Conservation (phyloP, 2,113 vertebrate genomes). For the Leucoraja erinaceus region DNA sequence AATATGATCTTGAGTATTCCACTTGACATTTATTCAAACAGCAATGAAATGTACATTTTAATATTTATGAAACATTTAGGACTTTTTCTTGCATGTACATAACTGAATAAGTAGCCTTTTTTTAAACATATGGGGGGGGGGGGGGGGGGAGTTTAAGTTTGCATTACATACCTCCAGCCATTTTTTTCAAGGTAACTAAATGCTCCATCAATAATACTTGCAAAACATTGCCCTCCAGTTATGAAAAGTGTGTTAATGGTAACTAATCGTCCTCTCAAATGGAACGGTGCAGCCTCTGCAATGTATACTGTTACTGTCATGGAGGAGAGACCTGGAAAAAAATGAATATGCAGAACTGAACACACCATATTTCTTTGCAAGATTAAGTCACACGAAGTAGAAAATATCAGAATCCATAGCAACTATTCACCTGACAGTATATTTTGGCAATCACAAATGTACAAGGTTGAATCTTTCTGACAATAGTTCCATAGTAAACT, state of each 20-base stretch:
- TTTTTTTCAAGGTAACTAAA: slow-evolving; percentile 81
- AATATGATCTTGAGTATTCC: not conserved
- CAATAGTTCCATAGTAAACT: no score
- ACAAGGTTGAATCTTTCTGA: no score
- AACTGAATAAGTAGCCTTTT: slow-evolving; percentile 22
- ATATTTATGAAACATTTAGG: slow-evolving; percentile 34
- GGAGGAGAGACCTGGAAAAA: slow-evolving; percentile 74
- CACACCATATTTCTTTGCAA: not conserved
- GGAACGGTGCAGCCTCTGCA: slow-evolving; percentile 83
- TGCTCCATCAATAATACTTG: slow-evolving; percentile 80
- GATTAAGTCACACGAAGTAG: not conserved
- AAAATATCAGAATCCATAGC: not conserved
- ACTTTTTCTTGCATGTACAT: not conserved
- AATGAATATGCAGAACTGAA: slow-evolving; percentile 37
- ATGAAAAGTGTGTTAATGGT: slow-evolving; percentile 90
- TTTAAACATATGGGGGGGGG: not conserved
- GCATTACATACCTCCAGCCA: slow-evolving; percentile 79
- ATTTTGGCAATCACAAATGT: not conserved
- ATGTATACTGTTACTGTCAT: slow-evolving; percentile 98
- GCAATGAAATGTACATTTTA: not conserved
- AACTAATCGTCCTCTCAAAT: slow-evolving; percentile 84
- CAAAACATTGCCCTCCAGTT: slow-evolving; percentile 93
- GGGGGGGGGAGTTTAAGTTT: not conserved
- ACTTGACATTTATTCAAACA: not conserved
- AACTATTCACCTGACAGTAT: not conserved